Conservation (phyloP, 1,140 invertebrate species). For the Pollicipes pollicipes region DNA sequence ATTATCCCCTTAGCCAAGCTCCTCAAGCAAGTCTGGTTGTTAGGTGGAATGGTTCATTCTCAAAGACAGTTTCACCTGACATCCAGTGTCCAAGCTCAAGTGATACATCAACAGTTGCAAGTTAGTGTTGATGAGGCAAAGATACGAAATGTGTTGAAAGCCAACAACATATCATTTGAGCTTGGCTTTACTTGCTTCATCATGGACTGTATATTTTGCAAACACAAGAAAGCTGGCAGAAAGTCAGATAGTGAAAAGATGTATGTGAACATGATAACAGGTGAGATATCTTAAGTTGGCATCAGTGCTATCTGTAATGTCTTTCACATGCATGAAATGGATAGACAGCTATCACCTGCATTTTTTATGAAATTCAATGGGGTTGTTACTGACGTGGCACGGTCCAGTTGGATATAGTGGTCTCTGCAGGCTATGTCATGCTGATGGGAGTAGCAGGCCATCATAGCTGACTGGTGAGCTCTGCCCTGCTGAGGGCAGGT, state of each 20-base stretch:
- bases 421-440: no score
- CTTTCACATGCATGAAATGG: no score
- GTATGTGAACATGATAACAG: background rate
- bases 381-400: no score
- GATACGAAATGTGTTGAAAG: background rate
- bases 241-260: background rate
- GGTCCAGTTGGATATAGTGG: no score
- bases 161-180: background rate
- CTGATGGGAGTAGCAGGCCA: no score
- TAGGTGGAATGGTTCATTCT: background rate
- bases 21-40: background rate
- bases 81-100: background rate
- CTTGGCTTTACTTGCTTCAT: background rate
- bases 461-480: no score
- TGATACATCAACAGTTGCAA: background rate
- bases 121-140: background rate
- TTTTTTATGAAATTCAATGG: no score
- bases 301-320: no score
- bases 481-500: no score
- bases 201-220: conserved; percentile 4
- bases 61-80: background rate
- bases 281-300: background rate
- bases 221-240: background rate
- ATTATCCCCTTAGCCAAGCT: background rate
- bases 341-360: no score